Conservation (phyloP, 2,797 vertebrate species). For the Aselliscus stoliczkanus region DNA sequence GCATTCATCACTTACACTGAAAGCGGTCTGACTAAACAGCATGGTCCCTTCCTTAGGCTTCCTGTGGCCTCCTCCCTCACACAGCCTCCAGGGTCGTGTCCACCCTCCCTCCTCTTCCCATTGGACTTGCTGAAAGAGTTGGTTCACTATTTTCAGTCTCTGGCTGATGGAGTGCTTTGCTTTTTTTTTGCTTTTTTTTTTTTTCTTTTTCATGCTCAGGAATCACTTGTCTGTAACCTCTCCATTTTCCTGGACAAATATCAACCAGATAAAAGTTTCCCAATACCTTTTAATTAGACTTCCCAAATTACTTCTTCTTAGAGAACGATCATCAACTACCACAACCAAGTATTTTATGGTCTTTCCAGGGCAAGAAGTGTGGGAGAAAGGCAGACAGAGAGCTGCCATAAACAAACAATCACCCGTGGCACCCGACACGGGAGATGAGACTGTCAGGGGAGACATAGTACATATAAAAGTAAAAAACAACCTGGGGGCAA, state of each 20-base stretch:
- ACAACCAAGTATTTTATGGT: constrained; percentile 33
- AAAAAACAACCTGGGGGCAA: constrained; percentile 45
- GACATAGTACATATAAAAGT: constrained; percentile 33
- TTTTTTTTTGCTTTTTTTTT: neutral
- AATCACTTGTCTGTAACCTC: neutral
- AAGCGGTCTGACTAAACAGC: neutral
- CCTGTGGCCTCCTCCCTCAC: too few species aligned
- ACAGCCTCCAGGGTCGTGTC: rapidly evolving
- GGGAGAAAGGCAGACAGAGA: constrained; percentile 30
- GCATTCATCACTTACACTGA: neutral
- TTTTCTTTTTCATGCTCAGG: neutral
- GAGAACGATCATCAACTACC: neutral
- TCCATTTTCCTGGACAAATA: constrained; percentile 9
- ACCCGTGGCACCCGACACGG: constrained; percentile 24
- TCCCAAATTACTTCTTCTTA: neutral
- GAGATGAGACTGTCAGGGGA: constrained; percentile 60
- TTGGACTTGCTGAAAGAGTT: rapidly evolving
- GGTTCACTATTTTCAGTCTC: neutral
- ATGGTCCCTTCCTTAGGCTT: rapidly evolving
- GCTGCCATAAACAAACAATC: neutral
- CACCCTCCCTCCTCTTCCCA: too few species aligned
- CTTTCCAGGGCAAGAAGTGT: neutral
- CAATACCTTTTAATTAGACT: constrained; percentile 25
- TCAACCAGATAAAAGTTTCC: constrained; percentile 11
- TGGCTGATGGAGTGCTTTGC: neutral